A percentile compares a stretch with the other conserved stretches of the same genome.
phyloP scores from a whole-genome alignment of 2,113 vertebrate genomes.

The Entelurus aequoreus region DNA sequence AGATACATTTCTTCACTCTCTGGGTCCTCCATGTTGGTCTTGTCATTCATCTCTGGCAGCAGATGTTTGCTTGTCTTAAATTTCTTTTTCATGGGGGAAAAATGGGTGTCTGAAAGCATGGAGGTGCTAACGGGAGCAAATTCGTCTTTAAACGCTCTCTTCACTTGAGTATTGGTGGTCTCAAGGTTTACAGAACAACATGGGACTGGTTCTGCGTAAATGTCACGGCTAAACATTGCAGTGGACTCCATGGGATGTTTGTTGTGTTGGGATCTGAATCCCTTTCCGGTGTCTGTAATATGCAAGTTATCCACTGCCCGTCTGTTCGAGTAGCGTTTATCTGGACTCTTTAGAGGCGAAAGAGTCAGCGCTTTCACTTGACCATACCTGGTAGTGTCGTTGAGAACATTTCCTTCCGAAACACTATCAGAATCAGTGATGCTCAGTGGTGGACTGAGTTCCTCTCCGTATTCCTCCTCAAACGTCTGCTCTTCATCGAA shows the following conservation, averaged over 20 bases:
- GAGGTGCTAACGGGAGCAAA: slow-evolving; percentile 4
- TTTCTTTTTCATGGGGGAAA: slow-evolving; percentile 53
- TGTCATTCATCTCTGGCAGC: not conserved
- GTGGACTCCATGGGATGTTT: slow-evolving; percentile 26
- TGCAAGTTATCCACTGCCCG: not conserved
- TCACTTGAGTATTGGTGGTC: slow-evolving; percentile 15
- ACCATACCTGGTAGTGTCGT: not conserved
- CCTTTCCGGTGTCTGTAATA: not conserved
- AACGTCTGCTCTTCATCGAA: not conserved
- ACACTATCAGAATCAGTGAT: not conserved
- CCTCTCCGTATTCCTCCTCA: not conserved
- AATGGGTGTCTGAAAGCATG: slow-evolving; percentile 43
- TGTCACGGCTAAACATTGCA: not conserved
- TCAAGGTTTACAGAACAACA: not conserved
- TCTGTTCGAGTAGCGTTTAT: slow-evolving; percentile 16
- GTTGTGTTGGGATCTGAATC: not conserved
- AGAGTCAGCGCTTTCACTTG: slow-evolving; percentile 54
- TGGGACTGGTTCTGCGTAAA: not conserved
- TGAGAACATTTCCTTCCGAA: not conserved
- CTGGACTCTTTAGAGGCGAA: slow-evolving; percentile 57
- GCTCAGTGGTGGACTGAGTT: slow-evolving; percentile 7
- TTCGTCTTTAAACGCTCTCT: slow-evolving; percentile 14
- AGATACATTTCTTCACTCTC: not conserved
- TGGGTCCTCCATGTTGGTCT: no score
- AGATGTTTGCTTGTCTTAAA: slow-evolving; percentile 33